A percentile compares a stretch with the other conserved stretches of the same genome.
Conservation (phyloP, 2,888 invertebrate species). For the Germaria angustata region DNA sequence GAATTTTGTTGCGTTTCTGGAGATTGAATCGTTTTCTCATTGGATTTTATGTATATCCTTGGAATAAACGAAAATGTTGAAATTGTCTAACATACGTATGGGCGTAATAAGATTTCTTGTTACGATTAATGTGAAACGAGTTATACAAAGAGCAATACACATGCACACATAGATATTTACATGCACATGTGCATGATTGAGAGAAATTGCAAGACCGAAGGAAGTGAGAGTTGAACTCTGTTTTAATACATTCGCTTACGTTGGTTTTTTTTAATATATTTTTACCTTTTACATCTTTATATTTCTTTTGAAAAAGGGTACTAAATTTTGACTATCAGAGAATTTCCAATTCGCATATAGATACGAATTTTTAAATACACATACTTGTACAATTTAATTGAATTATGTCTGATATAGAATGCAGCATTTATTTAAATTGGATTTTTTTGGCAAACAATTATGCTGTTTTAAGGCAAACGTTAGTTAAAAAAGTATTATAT, state of each 20-base stretch:
- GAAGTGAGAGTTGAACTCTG: slow-evolving; percentile 19
- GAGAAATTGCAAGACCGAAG: not conserved
- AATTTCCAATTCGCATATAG: not conserved
- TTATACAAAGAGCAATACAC: not conserved
- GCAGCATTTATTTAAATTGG: too few relatives aligned
- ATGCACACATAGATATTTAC: not conserved
- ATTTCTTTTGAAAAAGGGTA: not conserved
- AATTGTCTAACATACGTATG: slow-evolving; percentile 58
- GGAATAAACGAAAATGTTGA: slow-evolving; percentile 37
- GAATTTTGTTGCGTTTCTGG: slow-evolving; percentile 38
- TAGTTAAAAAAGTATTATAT: too few relatives aligned
- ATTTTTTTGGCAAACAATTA: too few relatives aligned
- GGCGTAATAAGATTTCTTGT: slow-evolving; percentile 62
- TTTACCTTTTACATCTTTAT: not conserved
- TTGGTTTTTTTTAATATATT: not conserved
- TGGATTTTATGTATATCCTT: slow-evolving; percentile 52
- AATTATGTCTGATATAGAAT: not conserved
- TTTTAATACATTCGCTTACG: not conserved
- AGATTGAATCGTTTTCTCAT: slow-evolving; percentile 60
- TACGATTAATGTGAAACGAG: slow-evolving; percentile 51
- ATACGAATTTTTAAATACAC: not conserved
- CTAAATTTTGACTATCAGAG: slow-evolving; percentile 1
- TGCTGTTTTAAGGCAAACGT: too few relatives aligned
- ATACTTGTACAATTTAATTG: slow-evolving; percentile 15
- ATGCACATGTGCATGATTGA: not conserved